Base-by-base conservation (phyloP, 2,113 vertebrate species). In the Zapus hudsonius region DNA sequence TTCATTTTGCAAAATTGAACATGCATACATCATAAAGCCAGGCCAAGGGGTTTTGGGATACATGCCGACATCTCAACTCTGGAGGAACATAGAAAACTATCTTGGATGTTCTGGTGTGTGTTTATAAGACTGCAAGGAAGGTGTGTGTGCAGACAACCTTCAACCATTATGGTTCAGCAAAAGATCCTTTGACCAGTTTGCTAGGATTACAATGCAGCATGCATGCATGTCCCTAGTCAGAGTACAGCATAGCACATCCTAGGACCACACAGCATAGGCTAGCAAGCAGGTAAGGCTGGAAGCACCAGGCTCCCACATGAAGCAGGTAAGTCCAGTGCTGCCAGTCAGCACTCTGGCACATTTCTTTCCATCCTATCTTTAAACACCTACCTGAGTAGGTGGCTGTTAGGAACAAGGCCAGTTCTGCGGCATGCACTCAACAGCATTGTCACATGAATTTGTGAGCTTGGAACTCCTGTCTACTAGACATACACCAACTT, bases 1-100 rank as follows among this genome's bases (percentile, higher is more conserved):
- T 96, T 96, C 67, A 90, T 89, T 96, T 92, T 84, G 59, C 74
- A 42, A 84, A 93, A 38, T 69, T 87, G 88, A 95, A 52, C 27
- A 61, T 16, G 7, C 0, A 0, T 96, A 67, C 42, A 92, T 96
- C 89, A 36, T 69, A 44, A 96, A 73, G 55, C 95, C 12, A 17
- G 61, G 22, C 86, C 87, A 63, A 15, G n/a, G 59, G 84, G 44
- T 69, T 36, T 76, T 22, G 29, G 79, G 73, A 80, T 74, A 11
- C 25, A n/a, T 63, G 33, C 22, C 23, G 67, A 23, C 22, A 38
- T 61, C 47, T 94, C 31, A 76, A 33, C 33, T 88, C 42, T 85
- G n/a, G 59, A n/a, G n/a, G 61, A 73, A 67, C 33, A 44, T 64
- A 12, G 47, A 47, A 47, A 47, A 47, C 47, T 47, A 47, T 8